Evolutionary conservation across 1,140 invertebrate genomes (phyloP), one percentile per base, ranked within the genome.

Genomic region (Anastrepha obliqua): DNA sequence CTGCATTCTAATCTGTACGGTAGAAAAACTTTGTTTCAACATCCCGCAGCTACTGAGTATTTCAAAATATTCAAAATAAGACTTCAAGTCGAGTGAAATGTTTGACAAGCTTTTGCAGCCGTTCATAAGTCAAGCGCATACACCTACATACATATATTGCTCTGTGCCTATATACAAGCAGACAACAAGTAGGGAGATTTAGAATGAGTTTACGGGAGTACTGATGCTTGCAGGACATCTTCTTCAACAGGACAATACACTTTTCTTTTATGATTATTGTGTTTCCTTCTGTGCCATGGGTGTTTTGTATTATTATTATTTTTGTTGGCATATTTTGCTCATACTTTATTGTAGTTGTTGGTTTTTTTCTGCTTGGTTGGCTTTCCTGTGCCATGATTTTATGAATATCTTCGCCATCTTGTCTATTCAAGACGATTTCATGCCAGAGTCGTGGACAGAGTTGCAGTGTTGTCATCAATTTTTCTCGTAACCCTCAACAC

Each of bases 251-350:
- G 8, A 81, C 44, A 81, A 81, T 81, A 81, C 20, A 81, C 6
- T 81, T 81, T 81, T 81, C 74, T 81, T 55, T 81, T 81, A 81
- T 55, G 74, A 81, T 81, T 81, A 81, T 81, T 81, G 55, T 81
- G 47, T 58, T 81, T 81, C 17, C 74, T 55, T 47, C 47, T 55
- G 47, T 81, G 17, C 55, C n/a, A 58, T 47, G 47, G 15, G 6
- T 47, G 29, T 74, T 74, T 74, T 42, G 29, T 29, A 29, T 74
- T 44, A 51, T 55, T 55, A 55, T 78, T 7, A n/a, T n/a, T 55
- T 81, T 29, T 81, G 7, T 17, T 55, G 44, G 74, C 74, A 81
- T 58, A 81, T 81, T 55, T 81, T 81, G 13, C 11, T 47, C 67
- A 81, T 81, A 55, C 74, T 55, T 81, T 47, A 81, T 81, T 81